These are phyloP conservation scores for Chrysoperla carnea DNA, from an alignment of 1,140 invertebrate species.

Conservation along the genomic window DNA sequence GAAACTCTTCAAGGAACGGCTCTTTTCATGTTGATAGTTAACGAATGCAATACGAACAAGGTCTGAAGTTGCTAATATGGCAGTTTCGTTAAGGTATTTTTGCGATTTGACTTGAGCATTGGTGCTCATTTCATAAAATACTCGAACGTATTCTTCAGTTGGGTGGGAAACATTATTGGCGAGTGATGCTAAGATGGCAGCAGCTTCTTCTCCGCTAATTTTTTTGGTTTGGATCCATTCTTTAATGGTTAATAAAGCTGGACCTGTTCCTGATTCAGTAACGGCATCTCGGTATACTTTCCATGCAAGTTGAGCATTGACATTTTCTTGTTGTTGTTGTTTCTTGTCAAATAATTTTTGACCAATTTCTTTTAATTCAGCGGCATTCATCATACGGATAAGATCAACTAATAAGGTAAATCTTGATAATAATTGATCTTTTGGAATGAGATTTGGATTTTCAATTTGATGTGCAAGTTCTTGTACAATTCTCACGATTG, in stretches of 20 bases:
- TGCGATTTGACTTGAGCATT: slow-evolving; percentile 27
- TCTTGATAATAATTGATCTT: slow-evolving; percentile 34
- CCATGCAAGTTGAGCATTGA: slow-evolving; percentile 23
- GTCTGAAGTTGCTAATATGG: slow-evolving; percentile 33
- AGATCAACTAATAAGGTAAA: slow-evolving; percentile 36
- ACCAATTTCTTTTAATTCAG: slow-evolving; percentile 17
- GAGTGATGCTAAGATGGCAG: slow-evolving; percentile 28
- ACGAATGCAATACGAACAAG: slow-evolving; percentile 39
- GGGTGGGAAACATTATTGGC: slow-evolving; percentile 32
- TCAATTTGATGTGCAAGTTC: slow-evolving; percentile 15
- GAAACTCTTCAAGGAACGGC: no score
- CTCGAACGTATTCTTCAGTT: slow-evolving; percentile 36
- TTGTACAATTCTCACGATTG: slow-evolving; percentile 25
- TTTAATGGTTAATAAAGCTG: slow-evolving; percentile 38
- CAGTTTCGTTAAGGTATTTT: slow-evolving; percentile 25
- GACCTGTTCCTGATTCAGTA: slow-evolving; percentile 40
- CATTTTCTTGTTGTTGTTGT: slow-evolving; percentile 17
- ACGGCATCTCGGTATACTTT: slow-evolving; percentile 40
- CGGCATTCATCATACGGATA: slow-evolving; percentile 34
- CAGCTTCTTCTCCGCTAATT: slow-evolving; percentile 32
- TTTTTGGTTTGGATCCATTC: slow-evolving; percentile 35
- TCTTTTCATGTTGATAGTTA: slow-evolving; percentile 21
- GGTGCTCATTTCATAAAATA: slow-evolving; percentile 32
- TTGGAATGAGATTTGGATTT: slow-evolving; percentile 28
- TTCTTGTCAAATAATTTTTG: slow-evolving; percentile 24